Evolutionary conservation across 2,113 vertebrate genomes (phyloP).

Genomic region (Acrocephalus kingi): DNA sequence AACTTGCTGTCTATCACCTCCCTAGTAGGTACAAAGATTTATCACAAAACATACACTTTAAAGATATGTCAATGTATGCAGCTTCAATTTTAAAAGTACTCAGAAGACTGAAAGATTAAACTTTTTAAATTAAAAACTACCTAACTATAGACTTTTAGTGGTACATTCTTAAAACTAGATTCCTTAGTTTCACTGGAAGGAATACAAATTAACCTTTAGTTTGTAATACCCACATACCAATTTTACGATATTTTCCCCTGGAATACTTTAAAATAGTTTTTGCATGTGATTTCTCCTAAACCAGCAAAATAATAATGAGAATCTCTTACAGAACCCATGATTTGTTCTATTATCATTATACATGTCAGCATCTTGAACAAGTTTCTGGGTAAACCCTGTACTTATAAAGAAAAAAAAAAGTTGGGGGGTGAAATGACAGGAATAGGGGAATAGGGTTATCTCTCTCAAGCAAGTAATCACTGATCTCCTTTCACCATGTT

Average conservation of each 20-base stretch:
- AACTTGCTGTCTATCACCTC: background rate
- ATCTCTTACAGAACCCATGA: background rate
- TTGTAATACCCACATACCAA: background rate
- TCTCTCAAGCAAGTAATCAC: background rate
- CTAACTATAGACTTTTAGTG: background rate
- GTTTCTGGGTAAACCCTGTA: background rate
- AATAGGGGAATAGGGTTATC: background rate
- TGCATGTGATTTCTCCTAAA: background rate
- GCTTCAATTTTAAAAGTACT: background rate
- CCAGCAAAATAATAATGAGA: background rate
- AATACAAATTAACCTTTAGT: background rate
- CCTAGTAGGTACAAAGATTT: background rate
- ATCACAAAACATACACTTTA: background rate
- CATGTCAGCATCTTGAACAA: background rate
- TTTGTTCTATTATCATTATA: background rate
- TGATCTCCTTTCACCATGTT: constrained; percentile 19
- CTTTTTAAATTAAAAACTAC: background rate
- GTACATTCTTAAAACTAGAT: background rate
- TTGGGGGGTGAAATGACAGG: background rate
- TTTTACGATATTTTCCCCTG: background rate
- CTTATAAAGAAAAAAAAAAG: background rate
- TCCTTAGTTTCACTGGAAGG: background rate
- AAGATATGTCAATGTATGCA: background rate
- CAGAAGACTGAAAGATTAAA: background rate
- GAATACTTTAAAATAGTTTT: background rate